These are phyloP conservation scores for Portunus trituberculatus DNA, from an alignment of 1,140 invertebrate species.

Conservation along the genomic window DNA sequence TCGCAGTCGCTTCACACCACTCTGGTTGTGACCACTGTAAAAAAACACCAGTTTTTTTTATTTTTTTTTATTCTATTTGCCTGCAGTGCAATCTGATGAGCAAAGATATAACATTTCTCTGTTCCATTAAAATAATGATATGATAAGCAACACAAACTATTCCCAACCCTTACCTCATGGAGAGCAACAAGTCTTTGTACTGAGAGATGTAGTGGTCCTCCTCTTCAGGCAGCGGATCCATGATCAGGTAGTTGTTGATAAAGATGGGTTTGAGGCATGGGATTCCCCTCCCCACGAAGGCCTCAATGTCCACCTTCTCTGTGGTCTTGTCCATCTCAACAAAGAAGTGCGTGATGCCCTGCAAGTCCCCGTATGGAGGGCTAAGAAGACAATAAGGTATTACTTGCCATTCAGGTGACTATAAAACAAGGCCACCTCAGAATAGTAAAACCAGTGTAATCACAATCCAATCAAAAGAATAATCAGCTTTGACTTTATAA, in stretches of 20 bases:
- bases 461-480: too few species aligned
- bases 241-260: conserved; percentile 82
- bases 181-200: conserved; percentile 56
- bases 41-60: background rate
- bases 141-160: too few species aligned
- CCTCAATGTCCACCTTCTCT: conserved; percentile 82
- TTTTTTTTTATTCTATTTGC: too few species aligned
- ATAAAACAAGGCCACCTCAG: background rate
- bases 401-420: background rate
- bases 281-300: conserved; percentile 81
- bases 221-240: conserved; percentile 79
- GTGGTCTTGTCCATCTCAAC: conserved; percentile 82
- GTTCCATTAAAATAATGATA: background rate
- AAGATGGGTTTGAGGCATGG: conserved; percentile 83
- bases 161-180: conserved; percentile 52
- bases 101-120: background rate
- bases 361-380: conserved; percentile 77
- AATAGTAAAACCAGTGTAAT: too few species aligned
- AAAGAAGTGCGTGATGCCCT: conserved; percentile 83
- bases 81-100: too few species aligned
- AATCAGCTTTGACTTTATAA: too few species aligned
- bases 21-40: background rate
- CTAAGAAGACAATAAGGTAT: conserved; percentile 78
- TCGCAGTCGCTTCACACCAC: background rate
- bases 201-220: conserved; percentile 52